A percentile compares a stretch with the other conserved stretches of the same genome.
Conservation (phyloP, 1,140 invertebrate genomes). For the Elymnias hypermnestra region DNA sequence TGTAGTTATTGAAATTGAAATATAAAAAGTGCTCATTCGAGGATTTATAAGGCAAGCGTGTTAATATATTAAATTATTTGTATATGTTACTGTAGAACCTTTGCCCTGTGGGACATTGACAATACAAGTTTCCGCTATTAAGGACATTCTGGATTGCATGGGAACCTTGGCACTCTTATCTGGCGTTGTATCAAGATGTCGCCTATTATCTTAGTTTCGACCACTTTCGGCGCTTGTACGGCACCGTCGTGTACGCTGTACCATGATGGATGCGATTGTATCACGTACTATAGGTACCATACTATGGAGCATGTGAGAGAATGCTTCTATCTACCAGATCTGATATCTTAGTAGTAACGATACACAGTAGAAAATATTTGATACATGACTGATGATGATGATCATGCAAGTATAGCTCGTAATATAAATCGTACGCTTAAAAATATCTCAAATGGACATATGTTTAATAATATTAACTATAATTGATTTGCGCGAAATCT, state of each 20-base stretch:
- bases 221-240: conserved; percentile 60
- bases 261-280: conserved; percentile 62
- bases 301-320: neutral
- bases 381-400: neutral
- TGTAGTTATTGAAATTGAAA: too few relatives aligned
- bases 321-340: neutral
- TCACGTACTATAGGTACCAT: conserved; percentile 46
- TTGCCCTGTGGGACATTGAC: conserved; percentile 31
- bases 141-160: conserved; percentile 50
- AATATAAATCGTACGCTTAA: neutral
- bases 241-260: conserved; percentile 47
- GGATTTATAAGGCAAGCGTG: too few relatives aligned
- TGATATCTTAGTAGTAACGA: neutral
- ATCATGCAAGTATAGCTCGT: neutral
- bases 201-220: conserved; percentile 64
- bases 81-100: too few relatives aligned
- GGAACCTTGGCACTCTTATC: conserved; percentile 61
- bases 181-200: conserved; percentile 67
- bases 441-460: neutral
- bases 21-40: too few relatives aligned
- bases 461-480: neutral
- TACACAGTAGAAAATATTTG: neutral
- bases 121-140: conserved; percentile 25
- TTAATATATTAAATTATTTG: too few relatives aligned
- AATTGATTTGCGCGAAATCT: too few relatives aligned